Conservation (phyloP, 2,888 invertebrate genomes). For the Carterocephalus palaemon region DNA sequence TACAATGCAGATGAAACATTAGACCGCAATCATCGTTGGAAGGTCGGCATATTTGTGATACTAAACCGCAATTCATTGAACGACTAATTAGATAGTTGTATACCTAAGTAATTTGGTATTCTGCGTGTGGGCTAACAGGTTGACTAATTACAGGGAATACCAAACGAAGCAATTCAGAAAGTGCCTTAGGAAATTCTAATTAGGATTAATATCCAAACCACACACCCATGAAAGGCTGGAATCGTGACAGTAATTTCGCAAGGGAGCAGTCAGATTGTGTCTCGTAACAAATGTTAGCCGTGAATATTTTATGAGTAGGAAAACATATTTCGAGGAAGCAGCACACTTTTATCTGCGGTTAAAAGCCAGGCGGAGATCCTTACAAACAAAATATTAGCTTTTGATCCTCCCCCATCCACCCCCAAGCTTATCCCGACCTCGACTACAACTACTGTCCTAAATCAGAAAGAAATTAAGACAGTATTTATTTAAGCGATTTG, state of each 20-base stretch:
- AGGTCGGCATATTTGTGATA: no score
- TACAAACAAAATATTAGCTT: slow-evolving; percentile 14
- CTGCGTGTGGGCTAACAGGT: no score
- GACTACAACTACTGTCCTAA: no score
- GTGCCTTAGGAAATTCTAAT: slow-evolving; percentile 6
- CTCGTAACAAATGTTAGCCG: slow-evolving; percentile 8
- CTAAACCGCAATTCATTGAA: no score
- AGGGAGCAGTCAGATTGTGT: slow-evolving; percentile 17
- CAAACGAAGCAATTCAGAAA: slow-evolving; percentile 1
- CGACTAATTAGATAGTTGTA: no score
- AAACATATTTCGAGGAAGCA: slow-evolving; percentile 25
- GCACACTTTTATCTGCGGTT: slow-evolving; percentile 16
- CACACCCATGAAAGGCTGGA: slow-evolving; percentile 6
- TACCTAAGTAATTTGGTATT: no score
- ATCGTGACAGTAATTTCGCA: slow-evolving; percentile 20
- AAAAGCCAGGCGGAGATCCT: slow-evolving; percentile 19
- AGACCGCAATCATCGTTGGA: no score
- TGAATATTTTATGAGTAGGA: slow-evolving; percentile 28
- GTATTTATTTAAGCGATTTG: no score
- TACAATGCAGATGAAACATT: no score
- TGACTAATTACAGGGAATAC: background rate
- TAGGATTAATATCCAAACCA: slow-evolving; percentile 6
- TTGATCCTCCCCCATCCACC: slow-evolving; percentile 1
- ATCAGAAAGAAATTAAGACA: no score
- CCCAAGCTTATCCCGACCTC: slow-evolving; percentile 2